Evolutionary conservation across 2,888 invertebrate species (phyloP), one percentile per base, ranked within the genome.

Genomic region (Dynastes hyllus): DNA sequence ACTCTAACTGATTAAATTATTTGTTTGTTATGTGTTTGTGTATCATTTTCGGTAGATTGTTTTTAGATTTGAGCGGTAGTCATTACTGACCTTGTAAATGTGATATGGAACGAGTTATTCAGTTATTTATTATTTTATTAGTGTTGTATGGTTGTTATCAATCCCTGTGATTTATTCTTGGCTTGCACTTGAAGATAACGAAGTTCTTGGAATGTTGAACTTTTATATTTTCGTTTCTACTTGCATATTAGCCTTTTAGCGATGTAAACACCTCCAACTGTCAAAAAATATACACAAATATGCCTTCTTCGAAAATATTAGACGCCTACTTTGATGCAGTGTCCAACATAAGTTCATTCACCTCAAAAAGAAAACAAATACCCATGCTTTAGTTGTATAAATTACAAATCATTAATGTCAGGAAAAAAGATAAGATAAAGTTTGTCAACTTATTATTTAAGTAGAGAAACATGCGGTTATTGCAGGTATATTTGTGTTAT

Each of bases 341-440:
- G 2, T 45, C 45, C 8, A 45, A 8, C 4, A n/a, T 29, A 32
- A 32, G 65, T 65, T 65, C 65, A 32, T 65, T 65, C 37, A 65
- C 32, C 65, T 65, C 37, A n/a, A 37, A 2, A 0, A 65, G 5
- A 53, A 16, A 16, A 51, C n/a, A 51, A 2, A 16, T 2, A n/a
- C n/a, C 8, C n/a, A 37, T 8, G n/a, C 37, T 32, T 65, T 13
- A 37, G 29, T 37, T 6, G 37, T 65, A 32, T 65, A 65, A 65
- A 65, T 65, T 61, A 61, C 61, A 61, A 22, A 65, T 65, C 27
- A 65, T 65, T 65, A 65, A 65, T 1, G 29, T 37, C n/a, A 32
- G 13, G 37, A 32, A 65, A 37, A 65, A 65, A 37, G 65, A 65
- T 65, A 65, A 65, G 65, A 65, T 65, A 65, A 65, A 65, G 22